Base-by-base conservation (phyloP, 2,797 vertebrate species). In the Spinus olivaceus region DNA sequence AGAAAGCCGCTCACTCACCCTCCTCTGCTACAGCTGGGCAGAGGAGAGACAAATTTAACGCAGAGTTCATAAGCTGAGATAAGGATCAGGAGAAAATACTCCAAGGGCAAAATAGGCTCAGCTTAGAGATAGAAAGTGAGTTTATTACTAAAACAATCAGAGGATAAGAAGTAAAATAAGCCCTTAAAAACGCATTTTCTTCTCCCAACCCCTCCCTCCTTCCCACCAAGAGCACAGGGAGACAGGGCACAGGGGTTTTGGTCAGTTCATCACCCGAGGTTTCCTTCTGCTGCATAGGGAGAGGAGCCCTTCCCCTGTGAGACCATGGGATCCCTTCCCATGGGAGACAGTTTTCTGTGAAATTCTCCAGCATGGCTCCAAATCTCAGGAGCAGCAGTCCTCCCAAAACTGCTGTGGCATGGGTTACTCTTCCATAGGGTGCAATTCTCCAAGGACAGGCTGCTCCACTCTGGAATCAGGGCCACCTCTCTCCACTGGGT, bases 161-260 rank as follows among this genome's bases (percentile, higher is more conserved):
- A 47, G 70, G 9, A 30, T 59, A 42, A 57, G 70, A 59, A 73
- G n/a, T 46, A 73, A 46, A 14, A 14, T 14, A 30, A 37, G 15
- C 15, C 27, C 27, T 73, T 73, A 30, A 30, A 57, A 73, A 14
- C 15, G 13, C 11, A 14, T 56, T 56, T 71, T 33, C 39, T 44
- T 56, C 14, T 15, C 19, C 10, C 32, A 56, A 1, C 18, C 0
- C 0, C 51, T 33, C 51, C 10, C 32, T 44, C 39, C 19, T 33
- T 17, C 14, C 39, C 39, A 54, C 14, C 0, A 1, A 33, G 18
- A 21, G 14, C 3, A 10, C 23, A 71, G 30, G 50, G 39, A 56
- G 37, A 70, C 9, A 70, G 30, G 16, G 35, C 23, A 30, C 12
- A 5, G 18, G 19, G 14, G 2, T 12, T 33, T 71, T 42, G 32